Percentiles rank a stretch among this genome's conserved stretches.
These are phyloP conservation scores for Pterostichus niger DNA, from an alignment of 2,888 invertebrate genomes.

Conservation along the genomic window DNA sequence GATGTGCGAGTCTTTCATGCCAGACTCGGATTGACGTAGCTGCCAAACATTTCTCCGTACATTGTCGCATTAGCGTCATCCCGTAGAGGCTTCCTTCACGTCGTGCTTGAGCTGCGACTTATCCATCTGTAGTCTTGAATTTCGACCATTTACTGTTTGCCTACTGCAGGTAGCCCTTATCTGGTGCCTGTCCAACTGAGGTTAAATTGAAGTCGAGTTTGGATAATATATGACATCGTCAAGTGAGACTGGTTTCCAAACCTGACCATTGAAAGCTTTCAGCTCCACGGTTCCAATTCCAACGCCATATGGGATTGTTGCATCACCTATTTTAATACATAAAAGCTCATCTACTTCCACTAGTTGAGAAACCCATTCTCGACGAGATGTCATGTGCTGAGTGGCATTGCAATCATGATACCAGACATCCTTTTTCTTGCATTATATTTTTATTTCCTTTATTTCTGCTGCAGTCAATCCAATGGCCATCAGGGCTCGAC, in stretches of 20 bases:
- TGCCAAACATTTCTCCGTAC: conserved; percentile 69
- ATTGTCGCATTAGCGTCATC: conserved; percentile 68
- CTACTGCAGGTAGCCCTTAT: conserved; percentile 48
- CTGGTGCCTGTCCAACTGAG: conserved; percentile 42
- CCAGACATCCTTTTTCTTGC: conserved; percentile 17
- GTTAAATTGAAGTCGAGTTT: conserved; percentile 66
- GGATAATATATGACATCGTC: conserved; percentile 68
- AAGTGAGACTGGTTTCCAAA: conserved; percentile 69
- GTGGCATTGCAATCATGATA: conserved; percentile 69
- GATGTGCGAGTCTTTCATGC: conserved; percentile 67
- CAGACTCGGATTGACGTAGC: conserved; percentile 68
- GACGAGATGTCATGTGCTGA: conserved; percentile 70
- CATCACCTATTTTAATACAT: conserved; percentile 61
- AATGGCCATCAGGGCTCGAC: conserved; percentile 45
- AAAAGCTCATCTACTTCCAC: conserved; percentile 10
- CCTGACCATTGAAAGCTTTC: conserved; percentile 70
- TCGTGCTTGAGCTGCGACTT: conserved; percentile 66
- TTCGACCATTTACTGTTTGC: conserved; percentile 46
- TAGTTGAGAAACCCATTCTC: conserved; percentile 69
- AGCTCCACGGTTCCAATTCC: conserved; percentile 70
- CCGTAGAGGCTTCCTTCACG: conserved; percentile 62
- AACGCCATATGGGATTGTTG: conserved; percentile 69
- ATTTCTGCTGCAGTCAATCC: conserved; percentile 40
- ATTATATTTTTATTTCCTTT: conserved; percentile 19
- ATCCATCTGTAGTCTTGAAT: conserved; percentile 65